Evolutionary conservation across 2,888 invertebrate species (phyloP).

Genomic region (Acrobasis suavella): DNA sequence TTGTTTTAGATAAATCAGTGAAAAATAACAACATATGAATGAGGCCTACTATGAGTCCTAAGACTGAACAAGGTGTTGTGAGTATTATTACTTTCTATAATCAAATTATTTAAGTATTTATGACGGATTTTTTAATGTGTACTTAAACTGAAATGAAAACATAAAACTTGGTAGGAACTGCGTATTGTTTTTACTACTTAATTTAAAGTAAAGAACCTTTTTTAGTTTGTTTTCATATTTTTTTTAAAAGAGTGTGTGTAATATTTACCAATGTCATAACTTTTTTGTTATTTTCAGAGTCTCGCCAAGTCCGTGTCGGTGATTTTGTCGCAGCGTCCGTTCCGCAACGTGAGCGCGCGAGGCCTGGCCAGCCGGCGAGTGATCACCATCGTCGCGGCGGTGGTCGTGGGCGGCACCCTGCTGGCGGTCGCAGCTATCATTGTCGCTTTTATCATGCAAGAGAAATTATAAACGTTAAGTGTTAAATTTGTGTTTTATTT

Average conservation of each 20-base stretch:
- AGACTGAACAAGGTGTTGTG: not conserved
- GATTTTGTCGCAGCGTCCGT: not conserved
- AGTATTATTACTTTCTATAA: too few species aligned
- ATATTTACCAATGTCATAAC: not conserved
- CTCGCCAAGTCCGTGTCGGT: not conserved
- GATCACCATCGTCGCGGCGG: not conserved
- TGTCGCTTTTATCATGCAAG: conserved; percentile 1
- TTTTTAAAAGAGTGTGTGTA: not conserved
- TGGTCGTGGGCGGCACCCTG: not conserved
- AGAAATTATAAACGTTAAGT: conserved; percentile 1
- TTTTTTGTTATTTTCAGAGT: not conserved
- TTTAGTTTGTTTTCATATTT: not conserved
- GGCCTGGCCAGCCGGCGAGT: not conserved
- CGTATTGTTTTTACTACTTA: too few species aligned
- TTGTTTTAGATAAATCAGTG: conserved; percentile 9
- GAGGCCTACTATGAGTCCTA: not conserved
- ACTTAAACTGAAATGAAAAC: too few species aligned
- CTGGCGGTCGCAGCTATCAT: not conserved
- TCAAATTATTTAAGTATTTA: too few species aligned
- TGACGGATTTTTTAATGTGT: too few species aligned
- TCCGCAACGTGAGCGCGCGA: not conserved
- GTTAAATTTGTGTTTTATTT: not conserved
- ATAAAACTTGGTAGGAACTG: too few species aligned
- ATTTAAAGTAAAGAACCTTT: too few species aligned
- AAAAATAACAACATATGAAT: conserved; percentile 2